Evolutionary conservation across 2,113 vertebrate genomes (phyloP), one percentile per base, ranked within the genome.

Genomic region (Platichthys flesus): DNA sequence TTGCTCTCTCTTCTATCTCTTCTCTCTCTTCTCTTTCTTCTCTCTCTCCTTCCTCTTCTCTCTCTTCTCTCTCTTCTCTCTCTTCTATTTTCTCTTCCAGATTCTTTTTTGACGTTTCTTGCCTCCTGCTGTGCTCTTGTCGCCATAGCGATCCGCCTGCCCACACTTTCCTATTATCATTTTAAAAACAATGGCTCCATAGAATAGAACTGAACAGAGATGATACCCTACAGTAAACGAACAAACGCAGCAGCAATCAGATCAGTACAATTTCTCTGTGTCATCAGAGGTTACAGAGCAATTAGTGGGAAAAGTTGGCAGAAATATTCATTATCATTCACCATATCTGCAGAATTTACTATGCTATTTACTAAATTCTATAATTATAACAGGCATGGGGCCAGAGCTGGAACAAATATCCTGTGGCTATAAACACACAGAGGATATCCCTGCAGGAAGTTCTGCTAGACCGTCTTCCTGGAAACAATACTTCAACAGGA

Each of bases 371-470:
- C 21, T 40, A 37, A 60, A 81, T 18, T 13, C 67, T 85, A 85
- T 78, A 78, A 89, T 88, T 81, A 20, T 68, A 61, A 45, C 16
- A 71, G 42, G 45, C 37, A 31, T 35, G 54, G 21, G 71, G 63
- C 61, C 74, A 87, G 54, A 75, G 57, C 1, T 70, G 72, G 42
- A 52, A 45, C 65, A 85, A 74, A 88, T 84, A 89, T 87, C 86
- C 86, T 82, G 83, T 62, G 18, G 37, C 59, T 68, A 84, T 68
- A 74, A 89, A 87, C 81, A 84, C 64, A 85, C 69, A 77, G 42
- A 89, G 91, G 83, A 87, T 82, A 87, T 84, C 76, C 85, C 55
- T 51, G 10, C 7, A 88, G 88, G 91, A 91, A 88, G 84, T 67
- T 23, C 57, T 75, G 58, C 79, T 45, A 67, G 35, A 49, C 59